A percentile compares a stretch with the other conserved stretches of the same genome.
These are phyloP conservation scores for Neoscelio sp. DNA, from an alignment of 2,888 invertebrate species.

Conservation along the genomic window DNA sequence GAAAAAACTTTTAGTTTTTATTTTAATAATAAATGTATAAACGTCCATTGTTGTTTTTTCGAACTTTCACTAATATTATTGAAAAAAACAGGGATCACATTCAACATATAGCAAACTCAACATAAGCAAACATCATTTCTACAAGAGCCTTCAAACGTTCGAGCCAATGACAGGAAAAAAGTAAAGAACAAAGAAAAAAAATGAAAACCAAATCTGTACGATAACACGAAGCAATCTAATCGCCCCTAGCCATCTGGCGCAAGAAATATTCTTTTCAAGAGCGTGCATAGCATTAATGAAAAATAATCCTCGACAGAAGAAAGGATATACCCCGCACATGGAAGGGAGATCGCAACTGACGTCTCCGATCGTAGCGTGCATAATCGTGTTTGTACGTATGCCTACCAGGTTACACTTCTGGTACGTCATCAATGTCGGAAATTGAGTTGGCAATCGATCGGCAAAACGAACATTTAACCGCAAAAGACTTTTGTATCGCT, in stretches of 20 bases:
- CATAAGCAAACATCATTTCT: no score
- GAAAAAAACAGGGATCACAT: no score
- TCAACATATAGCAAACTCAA: no score
- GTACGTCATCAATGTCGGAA: constrained; percentile 45
- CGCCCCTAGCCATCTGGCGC: constrained; percentile 38
- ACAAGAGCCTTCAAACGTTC: no score
- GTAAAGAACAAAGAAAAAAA: constrained; percentile 1
- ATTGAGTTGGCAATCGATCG: constrained; percentile 58
- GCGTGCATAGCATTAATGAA: constrained; percentile 42
- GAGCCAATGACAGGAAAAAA: background rate
- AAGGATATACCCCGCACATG: constrained; percentile 44
- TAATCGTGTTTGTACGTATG: constrained; percentile 17
- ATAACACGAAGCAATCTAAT: constrained; percentile 41
- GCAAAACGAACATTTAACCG: constrained; percentile 49
- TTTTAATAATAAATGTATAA: no score
- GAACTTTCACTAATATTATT: no score
- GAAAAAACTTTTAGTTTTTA: no score
- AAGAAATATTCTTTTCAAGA: constrained; percentile 41
- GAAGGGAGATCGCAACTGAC: constrained; percentile 40
- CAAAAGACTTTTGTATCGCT: constrained; percentile 47
- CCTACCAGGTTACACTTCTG: constrained; percentile 10
- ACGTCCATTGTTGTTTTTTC: no score
- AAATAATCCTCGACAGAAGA: constrained; percentile 44
- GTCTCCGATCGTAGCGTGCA: constrained; percentile 19
- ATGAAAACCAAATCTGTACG: constrained; percentile 8